Conservation (phyloP, 2,113 vertebrate genomes). For the Thermophis baileyi region DNA sequence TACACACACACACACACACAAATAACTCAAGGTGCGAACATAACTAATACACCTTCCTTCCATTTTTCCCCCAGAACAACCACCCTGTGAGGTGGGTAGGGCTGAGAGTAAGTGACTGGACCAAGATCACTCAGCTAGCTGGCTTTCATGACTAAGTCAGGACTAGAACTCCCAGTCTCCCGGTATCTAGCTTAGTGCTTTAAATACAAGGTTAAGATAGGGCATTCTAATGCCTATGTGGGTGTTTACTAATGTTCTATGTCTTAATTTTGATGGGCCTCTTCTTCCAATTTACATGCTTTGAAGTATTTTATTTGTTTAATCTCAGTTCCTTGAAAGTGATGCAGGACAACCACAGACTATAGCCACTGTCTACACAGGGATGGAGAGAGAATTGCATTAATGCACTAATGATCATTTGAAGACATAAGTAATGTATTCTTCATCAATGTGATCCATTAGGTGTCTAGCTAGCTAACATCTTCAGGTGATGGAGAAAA, state of each 20-base stretch:
- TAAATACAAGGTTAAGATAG: neutral
- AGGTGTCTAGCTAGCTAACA: neutral
- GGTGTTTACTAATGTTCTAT: neutral
- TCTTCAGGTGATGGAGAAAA: neutral
- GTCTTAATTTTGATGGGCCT: neutral
- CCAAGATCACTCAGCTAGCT: neutral
- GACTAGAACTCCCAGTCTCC: neutral
- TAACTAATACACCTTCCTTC: neutral
- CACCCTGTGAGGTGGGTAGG: neutral
- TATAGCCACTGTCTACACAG: neutral
- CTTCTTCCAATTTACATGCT: neutral
- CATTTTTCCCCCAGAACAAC: neutral
- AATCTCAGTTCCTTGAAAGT: neutral
- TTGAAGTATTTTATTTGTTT: neutral
- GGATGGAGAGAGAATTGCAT: neutral
- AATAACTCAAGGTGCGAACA: neutral
- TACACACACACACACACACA: too few relatives aligned
- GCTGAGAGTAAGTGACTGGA: neutral
- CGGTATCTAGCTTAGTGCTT: neutral
- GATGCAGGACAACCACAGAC: neutral
- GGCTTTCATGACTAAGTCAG: neutral
- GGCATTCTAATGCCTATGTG: neutral
- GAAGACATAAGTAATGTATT: neutral
- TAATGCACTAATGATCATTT: neutral
- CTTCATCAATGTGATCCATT: neutral